Base-by-base conservation (phyloP, 2,888 invertebrate genomes). In the Hedya salicella region DNA sequence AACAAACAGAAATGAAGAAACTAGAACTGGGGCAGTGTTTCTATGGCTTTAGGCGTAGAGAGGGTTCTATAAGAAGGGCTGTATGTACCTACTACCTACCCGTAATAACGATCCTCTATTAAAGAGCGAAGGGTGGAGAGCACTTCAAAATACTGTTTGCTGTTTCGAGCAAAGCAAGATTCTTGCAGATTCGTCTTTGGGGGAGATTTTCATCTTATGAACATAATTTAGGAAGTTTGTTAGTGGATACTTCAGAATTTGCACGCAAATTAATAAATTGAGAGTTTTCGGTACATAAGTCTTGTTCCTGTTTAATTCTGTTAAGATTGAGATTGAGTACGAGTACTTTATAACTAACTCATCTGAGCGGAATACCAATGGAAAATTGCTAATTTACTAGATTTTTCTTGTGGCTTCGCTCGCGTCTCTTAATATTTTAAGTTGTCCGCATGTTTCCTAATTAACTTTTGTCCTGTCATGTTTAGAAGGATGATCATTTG, bases 91-190 rank as follows among this genome's bases (percentile, higher is more conserved):
- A n/a, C n/a, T n/a, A n/a, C n/a, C 53, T 61, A 73, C 76, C 77
- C 78, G 75, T 76, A 79, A 78, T 81, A 84, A 83, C 77, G 83
- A 81, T 78, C 81, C 83, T 79, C 79, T 81, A 80, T 82, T 82
- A 82, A 71, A 71, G 73, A 70, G 72, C 70, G 71, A 70, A 61
- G 70, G 73, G 77, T 71, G 77, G 71, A 73, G 75, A 80, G 79
- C 76, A 70, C 75, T 76, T 71, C 57, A 71, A 70, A 75, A 78
- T 77, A 78, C 83, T 77, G 80, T 83, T 76, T 81, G 76, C 76
- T 75, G 74, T 78, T 76, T 78, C 79, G 73, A 80, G 79, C 77
- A 78, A 79, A 77, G 72, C 71, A 65, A 59, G 59, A 48, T 61
- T 49, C 39, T 49, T 48, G 32, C 48, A 54, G 46, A 49, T 63